phyloP scores from a whole-genome alignment of 2,797 vertebrate genomes.

The Platalea minor region DNA sequence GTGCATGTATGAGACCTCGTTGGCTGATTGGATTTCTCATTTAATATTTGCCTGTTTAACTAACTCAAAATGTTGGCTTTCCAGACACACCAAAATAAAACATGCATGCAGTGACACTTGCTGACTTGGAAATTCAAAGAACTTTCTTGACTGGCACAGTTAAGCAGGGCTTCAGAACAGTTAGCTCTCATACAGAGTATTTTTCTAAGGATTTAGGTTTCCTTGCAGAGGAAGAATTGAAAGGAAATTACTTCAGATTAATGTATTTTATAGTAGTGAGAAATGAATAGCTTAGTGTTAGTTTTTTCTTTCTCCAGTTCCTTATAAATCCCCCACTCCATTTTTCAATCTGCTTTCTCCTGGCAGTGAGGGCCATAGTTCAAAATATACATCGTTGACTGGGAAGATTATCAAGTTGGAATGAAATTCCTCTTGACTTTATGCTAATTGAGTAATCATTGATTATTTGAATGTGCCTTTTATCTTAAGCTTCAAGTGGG shows the following conservation, averaged over 20 bases:
- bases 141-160: neutral
- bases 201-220: neutral
- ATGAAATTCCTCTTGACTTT: slow-evolving; percentile 3
- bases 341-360: neutral
- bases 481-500: neutral
- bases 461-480: neutral
- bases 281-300: neutral
- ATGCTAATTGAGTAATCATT: neutral
- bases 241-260: neutral
- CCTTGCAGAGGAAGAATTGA: neutral
- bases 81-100: neutral
- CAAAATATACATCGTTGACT: neutral
- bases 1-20: neutral
- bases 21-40: neutral
- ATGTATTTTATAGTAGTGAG: neutral
- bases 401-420: neutral
- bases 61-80: neutral
- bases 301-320: neutral
- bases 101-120: neutral
- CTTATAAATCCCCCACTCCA: neutral
- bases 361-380: neutral
- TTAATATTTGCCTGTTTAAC: neutral
- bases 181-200: neutral
- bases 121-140: neutral
- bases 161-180: neutral